A percentile compares a stretch with the other conserved stretches of the same genome.
Evolutionary conservation across 2,113 vertebrate genomes (phyloP).

Genomic region (Podarcis cretensis): DNA sequence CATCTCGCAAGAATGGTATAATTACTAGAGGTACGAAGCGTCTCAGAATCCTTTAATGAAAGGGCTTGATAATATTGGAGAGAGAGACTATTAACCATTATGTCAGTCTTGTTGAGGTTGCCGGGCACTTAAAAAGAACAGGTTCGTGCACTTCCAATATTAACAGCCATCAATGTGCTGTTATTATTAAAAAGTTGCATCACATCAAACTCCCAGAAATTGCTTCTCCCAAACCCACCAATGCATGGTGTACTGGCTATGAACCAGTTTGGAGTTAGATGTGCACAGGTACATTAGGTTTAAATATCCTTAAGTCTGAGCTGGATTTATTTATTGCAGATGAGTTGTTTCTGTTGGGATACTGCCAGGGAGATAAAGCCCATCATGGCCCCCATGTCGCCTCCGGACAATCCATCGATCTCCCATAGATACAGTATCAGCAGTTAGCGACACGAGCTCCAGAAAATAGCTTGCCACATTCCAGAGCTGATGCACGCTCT

Average conservation of each 20-base stretch:
- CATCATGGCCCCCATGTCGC: too few relatives aligned
- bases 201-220: background rate
- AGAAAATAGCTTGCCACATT: too few relatives aligned
- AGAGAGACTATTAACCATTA: background rate
- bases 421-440: too few relatives aligned
- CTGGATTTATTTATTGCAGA: too few relatives aligned
- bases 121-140: background rate
- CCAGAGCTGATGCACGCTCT: too few relatives aligned
- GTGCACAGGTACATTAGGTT: background rate
- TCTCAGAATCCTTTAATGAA: background rate
- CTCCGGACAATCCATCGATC: too few relatives aligned
- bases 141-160: background rate
- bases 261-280: background rate
- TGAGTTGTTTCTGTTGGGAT: too few relatives aligned
- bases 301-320: too few relatives aligned
- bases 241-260: background rate
- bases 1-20: background rate
- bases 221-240: background rate
- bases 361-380: too few relatives aligned
- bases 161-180: background rate
- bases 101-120: background rate
- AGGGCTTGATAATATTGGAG: background rate
- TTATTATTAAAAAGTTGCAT: background rate
- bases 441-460: too few relatives aligned
- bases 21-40: background rate